Evolutionary conservation across 2,113 vertebrate genomes (phyloP).

Genomic region (Puma concolor): DNA sequence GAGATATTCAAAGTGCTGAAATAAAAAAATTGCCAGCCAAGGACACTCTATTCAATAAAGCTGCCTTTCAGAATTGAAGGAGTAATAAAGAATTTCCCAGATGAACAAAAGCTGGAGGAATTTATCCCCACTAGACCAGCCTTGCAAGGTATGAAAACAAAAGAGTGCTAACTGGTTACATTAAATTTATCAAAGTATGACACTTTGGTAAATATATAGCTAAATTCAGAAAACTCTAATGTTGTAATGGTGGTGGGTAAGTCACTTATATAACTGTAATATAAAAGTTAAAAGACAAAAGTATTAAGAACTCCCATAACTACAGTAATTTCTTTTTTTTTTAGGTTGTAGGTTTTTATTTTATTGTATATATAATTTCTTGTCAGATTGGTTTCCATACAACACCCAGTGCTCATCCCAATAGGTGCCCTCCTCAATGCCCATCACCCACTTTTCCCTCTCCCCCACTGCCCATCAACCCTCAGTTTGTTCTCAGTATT

Average conservation of each 20-base stretch:
- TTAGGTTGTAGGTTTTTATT: no score
- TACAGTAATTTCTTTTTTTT: not conserved
- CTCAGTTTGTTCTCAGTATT: no score
- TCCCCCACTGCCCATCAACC: no score
- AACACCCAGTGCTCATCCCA: no score
- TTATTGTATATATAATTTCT: no score
- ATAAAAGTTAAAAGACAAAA: not conserved
- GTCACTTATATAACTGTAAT: not conserved
- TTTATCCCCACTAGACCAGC: not conserved
- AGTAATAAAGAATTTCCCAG: not conserved
- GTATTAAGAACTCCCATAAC: not conserved
- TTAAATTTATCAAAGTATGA: not conserved
- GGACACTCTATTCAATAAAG: not conserved
- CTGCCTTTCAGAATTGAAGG: not conserved
- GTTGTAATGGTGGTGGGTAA: not conserved
- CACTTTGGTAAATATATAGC: not conserved
- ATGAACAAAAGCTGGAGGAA: not conserved
- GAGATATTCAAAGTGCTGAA: not conserved
- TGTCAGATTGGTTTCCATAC: no score
- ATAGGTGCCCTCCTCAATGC: no score
- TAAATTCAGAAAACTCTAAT: constrained; percentile 3
- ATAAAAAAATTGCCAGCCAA: not conserved
- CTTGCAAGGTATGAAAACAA: not conserved
- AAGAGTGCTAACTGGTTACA: not conserved
- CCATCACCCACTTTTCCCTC: no score